Evolutionary conservation across 1,140 invertebrate genomes (phyloP), one percentile per base, ranked within the genome.

Genomic region (Meloidogyne exigua): DNA sequence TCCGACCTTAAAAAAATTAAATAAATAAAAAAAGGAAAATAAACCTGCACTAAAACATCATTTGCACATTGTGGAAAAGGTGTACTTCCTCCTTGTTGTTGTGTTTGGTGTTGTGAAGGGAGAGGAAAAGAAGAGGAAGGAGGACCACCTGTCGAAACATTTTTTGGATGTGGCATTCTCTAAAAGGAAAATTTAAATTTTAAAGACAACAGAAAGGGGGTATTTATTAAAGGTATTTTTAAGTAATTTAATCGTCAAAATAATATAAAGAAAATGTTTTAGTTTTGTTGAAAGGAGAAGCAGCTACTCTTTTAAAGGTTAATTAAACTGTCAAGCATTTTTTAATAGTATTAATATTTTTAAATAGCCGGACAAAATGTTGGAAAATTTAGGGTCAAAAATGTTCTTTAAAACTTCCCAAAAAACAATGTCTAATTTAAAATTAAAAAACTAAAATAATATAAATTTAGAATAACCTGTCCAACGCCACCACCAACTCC

Each of bases 21-120:
- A 4, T 4, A 66, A 26, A 36, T 13, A 28, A 28, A 66, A 28
- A 12, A 13, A 12, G 12, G 4, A 36, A 25, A 23, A 69, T 3
- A 28, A 69, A 71, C 69, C 15, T 71, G 32, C 28, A 62, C 26
- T 18, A 71, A 36, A 26, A 71, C 69, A 28, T 71, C 69, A 44
- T 71, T 71, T 44, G 69, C 69, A 44, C 69, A 71, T 5, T 71
- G 44, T 10, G 69, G 69, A n/a, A 71, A 71, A 2, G 9, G 9
- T 9, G n/a, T 62, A 26, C 28, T n/a, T 15, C 39, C 39, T 2
- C 13, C 42, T 44, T 44, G 42, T 57, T 57, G 49, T n/a, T 57
- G 44, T 18, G 1, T 2, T 18, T 15, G 44, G 15, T 49, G 49
- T 7, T 57, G 49, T 57, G 13, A 5, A 7, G n/a, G 49, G 4